A percentile compares a stretch with the other conserved stretches of the same genome.
These are phyloP conservation scores for Hystrix cristata DNA, from an alignment of 2,113 vertebrate genomes.

Conservation along the genomic window DNA sequence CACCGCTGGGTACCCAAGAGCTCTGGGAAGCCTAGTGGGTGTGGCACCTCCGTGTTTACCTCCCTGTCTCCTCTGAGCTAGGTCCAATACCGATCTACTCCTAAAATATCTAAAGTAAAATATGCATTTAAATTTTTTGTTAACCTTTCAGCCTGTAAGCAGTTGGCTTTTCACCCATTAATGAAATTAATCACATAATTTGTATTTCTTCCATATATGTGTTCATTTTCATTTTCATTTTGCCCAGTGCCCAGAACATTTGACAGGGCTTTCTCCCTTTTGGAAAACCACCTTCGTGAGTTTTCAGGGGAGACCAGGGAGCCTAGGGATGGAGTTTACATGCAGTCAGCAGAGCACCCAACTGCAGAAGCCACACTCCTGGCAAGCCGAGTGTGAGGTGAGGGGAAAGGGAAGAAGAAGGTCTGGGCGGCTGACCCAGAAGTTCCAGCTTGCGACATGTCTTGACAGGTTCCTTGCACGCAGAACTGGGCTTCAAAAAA, in stretches of 20 bases:
- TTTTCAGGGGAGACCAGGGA: neutral
- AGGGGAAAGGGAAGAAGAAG: neutral
- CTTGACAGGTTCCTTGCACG: neutral
- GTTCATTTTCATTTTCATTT: neutral
- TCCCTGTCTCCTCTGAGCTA: neutral
- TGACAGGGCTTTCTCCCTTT: slow-evolving; percentile 38
- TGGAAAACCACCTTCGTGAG: neutral
- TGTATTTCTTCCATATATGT: neutral
- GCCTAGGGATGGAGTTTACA: neutral
- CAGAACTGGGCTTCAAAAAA: neutral
- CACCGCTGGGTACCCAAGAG: neutral
- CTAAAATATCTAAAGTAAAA: slow-evolving; percentile 23
- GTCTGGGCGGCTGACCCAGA: neutral
- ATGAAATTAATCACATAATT: neutral
- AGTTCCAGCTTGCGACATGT: neutral
- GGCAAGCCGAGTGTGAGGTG: neutral
- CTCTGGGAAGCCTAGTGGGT: neutral
- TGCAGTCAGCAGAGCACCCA: neutral
- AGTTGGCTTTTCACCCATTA: slow-evolving; percentile 5
- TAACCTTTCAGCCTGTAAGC: neutral
- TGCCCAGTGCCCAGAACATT: neutral
- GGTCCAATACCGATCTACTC: neutral
- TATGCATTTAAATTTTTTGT: neutral
- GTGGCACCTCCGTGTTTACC: neutral
- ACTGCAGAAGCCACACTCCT: neutral